A percentile compares a stretch with the other conserved stretches of the same genome.
These are phyloP conservation scores for Drosophila cyrtoloma DNA, from an alignment of 2,888 invertebrate genomes.

Conservation along the genomic window DNA sequence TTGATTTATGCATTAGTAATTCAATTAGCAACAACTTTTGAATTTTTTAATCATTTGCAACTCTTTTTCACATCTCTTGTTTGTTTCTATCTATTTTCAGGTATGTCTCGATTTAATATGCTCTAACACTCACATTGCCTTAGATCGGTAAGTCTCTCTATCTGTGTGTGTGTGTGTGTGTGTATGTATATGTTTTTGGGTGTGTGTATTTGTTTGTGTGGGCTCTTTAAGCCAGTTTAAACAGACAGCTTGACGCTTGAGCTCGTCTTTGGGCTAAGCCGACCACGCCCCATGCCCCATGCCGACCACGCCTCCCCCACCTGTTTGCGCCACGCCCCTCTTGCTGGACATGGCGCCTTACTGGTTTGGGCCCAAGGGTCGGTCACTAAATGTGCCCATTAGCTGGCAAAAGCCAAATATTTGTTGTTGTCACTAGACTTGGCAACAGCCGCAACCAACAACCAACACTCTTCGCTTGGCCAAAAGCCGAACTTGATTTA, in stretches of 20 bases:
- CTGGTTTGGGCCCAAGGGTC: slow-evolving; percentile 33
- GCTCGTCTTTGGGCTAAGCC: slow-evolving; percentile 15
- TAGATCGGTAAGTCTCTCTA: slow-evolving; percentile 33
- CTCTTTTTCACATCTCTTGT: slow-evolving; percentile 8
- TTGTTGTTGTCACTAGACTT: slow-evolving; percentile 61
- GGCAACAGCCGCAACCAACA: slow-evolving; percentile 26
- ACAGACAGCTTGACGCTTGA: slow-evolving; percentile 74
- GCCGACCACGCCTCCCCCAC: background rate
- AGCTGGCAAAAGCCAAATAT: slow-evolving; percentile 75
- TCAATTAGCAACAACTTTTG: slow-evolving; percentile 57
- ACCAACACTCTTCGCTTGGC: slow-evolving; percentile 31
- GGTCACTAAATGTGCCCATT: slow-evolving; percentile 72
- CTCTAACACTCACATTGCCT: slow-evolving; percentile 28
- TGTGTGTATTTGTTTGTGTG: slow-evolving; percentile 4
- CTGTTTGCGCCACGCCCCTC: no score
- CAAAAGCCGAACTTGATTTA: slow-evolving; percentile 75
- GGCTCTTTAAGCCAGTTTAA: slow-evolving; percentile 40
- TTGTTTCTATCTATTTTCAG: slow-evolving; percentile 50
- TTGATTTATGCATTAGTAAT: slow-evolving; percentile 74
- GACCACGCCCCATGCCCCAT: slow-evolving; percentile 17
- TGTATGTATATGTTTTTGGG: no score
- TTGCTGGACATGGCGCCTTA: slow-evolving; percentile 6
- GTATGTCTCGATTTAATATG: slow-evolving; percentile 61
- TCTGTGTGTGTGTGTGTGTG: background rate
- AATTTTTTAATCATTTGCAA: slow-evolving; percentile 24